Evolutionary conservation across 2,113 vertebrate species (phyloP).

Genomic region (Crotalus helleri): DNA sequence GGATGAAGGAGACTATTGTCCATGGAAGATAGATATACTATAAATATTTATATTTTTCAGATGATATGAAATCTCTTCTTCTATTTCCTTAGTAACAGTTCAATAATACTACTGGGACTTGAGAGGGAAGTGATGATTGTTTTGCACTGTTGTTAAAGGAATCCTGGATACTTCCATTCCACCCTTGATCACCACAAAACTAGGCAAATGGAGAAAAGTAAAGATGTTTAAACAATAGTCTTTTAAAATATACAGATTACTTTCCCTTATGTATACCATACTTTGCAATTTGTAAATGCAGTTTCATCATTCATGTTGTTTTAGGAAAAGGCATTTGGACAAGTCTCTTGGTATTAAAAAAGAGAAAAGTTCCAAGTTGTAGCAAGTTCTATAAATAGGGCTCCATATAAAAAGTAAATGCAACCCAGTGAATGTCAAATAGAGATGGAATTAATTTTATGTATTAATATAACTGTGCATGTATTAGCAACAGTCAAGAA

Average conservation of each 20-base stretch:
- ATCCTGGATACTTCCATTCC: neutral
- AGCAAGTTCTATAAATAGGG: neutral
- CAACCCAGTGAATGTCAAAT: neutral
- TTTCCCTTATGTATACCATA: neutral
- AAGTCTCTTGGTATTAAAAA: neutral
- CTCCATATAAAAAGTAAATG: neutral
- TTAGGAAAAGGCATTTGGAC: neutral
- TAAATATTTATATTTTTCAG: neutral
- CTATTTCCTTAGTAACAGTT: neutral
- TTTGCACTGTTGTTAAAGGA: neutral
- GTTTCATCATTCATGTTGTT: neutral
- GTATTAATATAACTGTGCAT: neutral
- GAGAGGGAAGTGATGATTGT: neutral
- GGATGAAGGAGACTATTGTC: neutral
- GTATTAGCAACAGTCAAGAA: neutral
- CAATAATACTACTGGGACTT: neutral
- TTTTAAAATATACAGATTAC: neutral
- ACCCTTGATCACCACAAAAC: neutral
- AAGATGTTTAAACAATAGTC: neutral
- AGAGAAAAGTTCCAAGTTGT: neutral
- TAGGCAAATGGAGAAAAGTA: neutral
- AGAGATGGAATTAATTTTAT: neutral
- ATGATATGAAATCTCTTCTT: neutral
- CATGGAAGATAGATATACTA: neutral
- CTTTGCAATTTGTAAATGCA: neutral